Percentiles rank a stretch among this genome's conserved stretches.
Conservation (phyloP, 35 echinoderm and acorn worm species). For the Apostichopus parvimensis region DNA sequence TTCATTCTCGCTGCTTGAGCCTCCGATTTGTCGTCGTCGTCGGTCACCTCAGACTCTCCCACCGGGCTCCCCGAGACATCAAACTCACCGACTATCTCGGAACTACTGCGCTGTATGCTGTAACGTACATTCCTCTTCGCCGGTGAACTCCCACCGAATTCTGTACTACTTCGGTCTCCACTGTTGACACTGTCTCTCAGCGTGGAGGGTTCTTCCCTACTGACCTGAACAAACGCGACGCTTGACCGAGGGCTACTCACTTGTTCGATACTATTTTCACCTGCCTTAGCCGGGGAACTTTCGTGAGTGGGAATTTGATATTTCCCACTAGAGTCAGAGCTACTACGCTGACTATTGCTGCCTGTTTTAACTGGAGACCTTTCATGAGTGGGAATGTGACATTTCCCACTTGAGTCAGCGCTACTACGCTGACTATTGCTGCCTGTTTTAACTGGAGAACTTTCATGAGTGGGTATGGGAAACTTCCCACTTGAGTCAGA, state of each 20-base stretch:
- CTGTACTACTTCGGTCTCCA: neutral
- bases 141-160: neutral
- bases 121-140: neutral
- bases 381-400: neutral
- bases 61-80: neutral
- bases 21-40: neutral
- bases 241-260: neutral
- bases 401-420: neutral
- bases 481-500: neutral
- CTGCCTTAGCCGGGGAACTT: neutral
- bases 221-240: neutral
- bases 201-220: neutral
- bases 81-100: conserved; percentile 5
- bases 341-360: neutral
- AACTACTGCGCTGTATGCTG: neutral
- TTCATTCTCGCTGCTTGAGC: conserved; percentile 5
- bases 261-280: neutral
- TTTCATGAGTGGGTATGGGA: neutral
- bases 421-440: neutral
- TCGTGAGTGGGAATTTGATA: neutral
- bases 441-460: neutral
- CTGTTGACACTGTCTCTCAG: neutral
- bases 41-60: neutral
- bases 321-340: neutral
- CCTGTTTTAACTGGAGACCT: neutral